Conservation (phyloP, 1,140 invertebrate species). For the Anastatus disparis region DNA sequence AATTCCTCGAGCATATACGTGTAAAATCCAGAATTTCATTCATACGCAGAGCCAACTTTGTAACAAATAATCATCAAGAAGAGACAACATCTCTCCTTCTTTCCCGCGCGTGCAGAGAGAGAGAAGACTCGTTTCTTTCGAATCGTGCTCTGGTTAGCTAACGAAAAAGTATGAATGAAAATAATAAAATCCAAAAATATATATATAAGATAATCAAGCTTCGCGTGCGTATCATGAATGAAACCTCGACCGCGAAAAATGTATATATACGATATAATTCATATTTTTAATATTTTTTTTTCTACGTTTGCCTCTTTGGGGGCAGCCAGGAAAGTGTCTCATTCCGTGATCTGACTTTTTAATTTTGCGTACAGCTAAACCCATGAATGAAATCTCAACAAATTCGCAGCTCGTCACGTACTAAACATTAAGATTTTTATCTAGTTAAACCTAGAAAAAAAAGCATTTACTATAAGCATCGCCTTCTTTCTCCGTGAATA, state of each 20-base stretch:
- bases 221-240: conserved; percentile 27
- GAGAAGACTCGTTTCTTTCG: background rate
- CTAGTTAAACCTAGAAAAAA: conserved; percentile 24
- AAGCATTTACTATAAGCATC: conserved; percentile 23
- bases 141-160: background rate
- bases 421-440: conserved; percentile 30
- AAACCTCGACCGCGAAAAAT: no score
- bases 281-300: conserved; percentile 16
- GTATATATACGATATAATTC: no score
- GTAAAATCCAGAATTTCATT: conserved; percentile 15
- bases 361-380: background rate
- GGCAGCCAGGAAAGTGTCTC: conserved; percentile 18
- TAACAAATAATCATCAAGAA: conserved; percentile 1
- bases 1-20: conserved; percentile 16
- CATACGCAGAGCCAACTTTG: background rate
- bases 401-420: conserved; percentile 30
- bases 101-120: no score
- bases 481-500: background rate
- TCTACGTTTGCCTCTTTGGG: no score
- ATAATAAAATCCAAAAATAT: background rate
- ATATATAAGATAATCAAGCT: background rate
- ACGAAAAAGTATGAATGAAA: conserved; percentile 16
- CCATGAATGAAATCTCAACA: background rate
- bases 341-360: conserved; percentile 22
- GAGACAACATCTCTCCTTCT: background rate